Conservation (phyloP, 2,797 vertebrate species). For the Poeciliopsis infans region DNA sequence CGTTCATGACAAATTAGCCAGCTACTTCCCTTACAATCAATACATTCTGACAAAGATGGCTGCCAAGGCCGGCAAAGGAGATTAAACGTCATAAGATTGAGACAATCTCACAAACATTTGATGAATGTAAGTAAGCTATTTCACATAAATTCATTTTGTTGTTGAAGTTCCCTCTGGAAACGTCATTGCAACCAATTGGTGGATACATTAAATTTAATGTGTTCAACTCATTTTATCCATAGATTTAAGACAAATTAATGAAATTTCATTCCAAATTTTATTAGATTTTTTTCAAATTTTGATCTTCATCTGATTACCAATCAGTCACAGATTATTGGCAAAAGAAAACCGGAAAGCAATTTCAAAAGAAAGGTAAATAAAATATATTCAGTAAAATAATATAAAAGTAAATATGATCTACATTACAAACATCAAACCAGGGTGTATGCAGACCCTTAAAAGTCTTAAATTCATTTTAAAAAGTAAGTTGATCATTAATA, state of each 20-base stretch:
- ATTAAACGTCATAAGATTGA: not conserved
- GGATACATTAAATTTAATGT: not conserved
- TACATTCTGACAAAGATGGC: constrained; percentile 49
- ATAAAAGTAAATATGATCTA: not conserved
- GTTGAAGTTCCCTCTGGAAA: not conserved
- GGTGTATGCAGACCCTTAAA: too few relatives aligned
- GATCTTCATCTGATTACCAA: not conserved
- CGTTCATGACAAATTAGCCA: constrained; percentile 63
- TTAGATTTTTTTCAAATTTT: not conserved
- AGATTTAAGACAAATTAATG: not conserved
- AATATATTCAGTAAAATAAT: too few relatives aligned
- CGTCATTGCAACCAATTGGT: not conserved
- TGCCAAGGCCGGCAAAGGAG: constrained; percentile 15
- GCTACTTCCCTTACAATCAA: constrained; percentile 65
- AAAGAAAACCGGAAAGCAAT: not conserved
- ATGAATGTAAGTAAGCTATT: not conserved
- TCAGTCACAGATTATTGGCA: not conserved
- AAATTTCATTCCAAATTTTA: not conserved
- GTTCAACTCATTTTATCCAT: not conserved
- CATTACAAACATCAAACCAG: not conserved
- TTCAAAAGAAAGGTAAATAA: not conserved
- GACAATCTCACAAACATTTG: not conserved
- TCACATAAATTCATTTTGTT: not conserved
- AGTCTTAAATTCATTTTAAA: too few relatives aligned
- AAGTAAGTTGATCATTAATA: too few relatives aligned